Evolutionary conservation across 1,140 invertebrate genomes (phyloP).

Genomic region (Papilio aristodemus): DNA sequence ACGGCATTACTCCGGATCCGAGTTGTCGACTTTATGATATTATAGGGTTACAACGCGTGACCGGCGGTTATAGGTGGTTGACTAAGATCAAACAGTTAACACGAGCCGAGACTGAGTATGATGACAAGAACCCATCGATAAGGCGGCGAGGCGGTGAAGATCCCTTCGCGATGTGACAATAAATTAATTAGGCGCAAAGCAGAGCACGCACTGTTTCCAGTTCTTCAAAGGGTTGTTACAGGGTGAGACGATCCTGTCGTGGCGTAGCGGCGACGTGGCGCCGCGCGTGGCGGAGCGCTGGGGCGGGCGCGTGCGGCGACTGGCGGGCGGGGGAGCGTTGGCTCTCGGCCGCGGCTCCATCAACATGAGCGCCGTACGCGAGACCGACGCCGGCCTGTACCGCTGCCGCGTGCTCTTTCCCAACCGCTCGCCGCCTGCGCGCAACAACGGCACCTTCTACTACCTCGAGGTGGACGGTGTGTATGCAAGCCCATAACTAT

Average conservation of each 20-base stretch:
- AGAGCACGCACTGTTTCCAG: neutral
- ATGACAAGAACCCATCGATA: too few species aligned
- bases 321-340: slow-evolving; percentile 74
- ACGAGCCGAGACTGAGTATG: too few species aligned
- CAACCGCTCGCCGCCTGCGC: slow-evolving; percentile 89
- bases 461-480: slow-evolving; percentile 92
- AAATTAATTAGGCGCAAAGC: neutral
- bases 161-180: neutral
- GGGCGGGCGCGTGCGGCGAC: slow-evolving; percentile 52
- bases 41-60: too few species aligned
- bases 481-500: too few species aligned
- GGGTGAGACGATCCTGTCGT: slow-evolving; percentile 88
- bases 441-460: slow-evolving; percentile 94
- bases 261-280: slow-evolving; percentile 87
- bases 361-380: slow-evolving; percentile 93
- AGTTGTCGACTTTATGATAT: too few species aligned
- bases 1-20: too few species aligned
- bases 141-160: too few species aligned
- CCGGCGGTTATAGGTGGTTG: too few species aligned
- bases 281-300: slow-evolving; percentile 31
- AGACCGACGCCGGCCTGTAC: slow-evolving; percentile 95
- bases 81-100: too few species aligned
- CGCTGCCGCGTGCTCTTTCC: slow-evolving; percentile 94
- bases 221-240: slow-evolving; percentile 59
- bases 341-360: slow-evolving; percentile 89